phyloP scores from a whole-genome alignment of 1,140 invertebrate genomes.

The Drosophila pallidifrons region DNA sequence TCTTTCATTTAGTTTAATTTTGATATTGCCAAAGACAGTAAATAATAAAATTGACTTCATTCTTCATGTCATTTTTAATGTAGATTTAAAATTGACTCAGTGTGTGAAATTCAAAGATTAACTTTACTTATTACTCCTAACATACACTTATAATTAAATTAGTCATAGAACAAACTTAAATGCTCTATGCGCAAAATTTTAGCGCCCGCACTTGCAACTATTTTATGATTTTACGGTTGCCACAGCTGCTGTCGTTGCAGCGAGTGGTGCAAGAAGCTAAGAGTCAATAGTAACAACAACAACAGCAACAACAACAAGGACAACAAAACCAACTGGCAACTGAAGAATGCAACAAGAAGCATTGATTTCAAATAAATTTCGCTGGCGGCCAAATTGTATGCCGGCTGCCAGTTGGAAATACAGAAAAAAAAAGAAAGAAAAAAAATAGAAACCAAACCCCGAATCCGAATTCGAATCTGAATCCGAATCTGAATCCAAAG shows the following conservation, averaged over 20 bases:
- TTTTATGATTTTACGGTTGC: conserved; percentile 34
- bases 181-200: conserved; percentile 14
- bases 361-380: conserved; percentile 84
- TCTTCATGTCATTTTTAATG: no score
- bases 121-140: no score
- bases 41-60: no score
- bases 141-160: no score
- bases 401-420: conserved; percentile 56
- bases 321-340: conserved; percentile 54
- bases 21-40: no score
- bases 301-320: conserved; percentile 8
- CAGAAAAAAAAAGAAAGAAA: neutral
- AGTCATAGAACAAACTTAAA: conserved; percentile 7
- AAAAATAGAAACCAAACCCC: conserved; percentile 4
- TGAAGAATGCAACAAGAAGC: conserved; percentile 82
- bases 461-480: conserved; percentile 3
- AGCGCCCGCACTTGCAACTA: conserved; percentile 40
- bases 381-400: conserved; percentile 83
- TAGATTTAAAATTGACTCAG: no score
- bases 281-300: conserved; percentile 57
- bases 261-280: conserved; percentile 56
- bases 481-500: conserved; percentile 4
- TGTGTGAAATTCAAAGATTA: no score
- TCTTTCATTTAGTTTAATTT: no score
- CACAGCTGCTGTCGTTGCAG: conserved; percentile 27